Base-by-base conservation (phyloP, 30 jellyfish, hydroid and myxozoan genomes). In the Catostylus mosaicus region DNA sequence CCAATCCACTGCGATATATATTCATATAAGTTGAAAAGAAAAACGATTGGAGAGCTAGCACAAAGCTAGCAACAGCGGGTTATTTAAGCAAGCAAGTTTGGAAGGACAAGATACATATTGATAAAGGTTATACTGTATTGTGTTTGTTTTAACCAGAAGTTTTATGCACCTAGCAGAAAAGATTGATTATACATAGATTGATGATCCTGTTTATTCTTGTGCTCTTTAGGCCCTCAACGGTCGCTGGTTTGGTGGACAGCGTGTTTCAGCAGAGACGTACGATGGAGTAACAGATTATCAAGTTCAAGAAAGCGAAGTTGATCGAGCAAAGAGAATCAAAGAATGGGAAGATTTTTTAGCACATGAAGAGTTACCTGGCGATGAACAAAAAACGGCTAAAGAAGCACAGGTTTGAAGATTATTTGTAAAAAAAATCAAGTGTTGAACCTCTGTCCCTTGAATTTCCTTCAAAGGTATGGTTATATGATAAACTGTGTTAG, bases 331-430 rank as follows among this genome's bases (percentile, higher is more conserved):
- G 59, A 70, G 99, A 31, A 34, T 95, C 63, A 82, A 72, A 43
- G 97, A 90, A 66, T 95, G 99, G 99, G 97, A 95, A 56, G 91
- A 89, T 23, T 95, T 85, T 64, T 67, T 95, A 22, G 97, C 86
- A 23, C 88, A 64, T 12, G 99, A 80, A 32, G 71, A 59, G 71
- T 59, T 59, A 27, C 71, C 71, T 2, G 38, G 63, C 3, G 63
- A 48, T 48, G 20, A 48, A 3, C 27, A 48, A 4, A 48, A 48
- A 4, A 16, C 20, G 11, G 63, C 14, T 4, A 48, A 48, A 3
- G 63, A 48, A 27, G 24, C 14, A 48, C 63, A 48, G 63, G 63
- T 48, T n/a, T n/a, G n/a, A n/a, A n/a, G n/a, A n/a, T n/a, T n/a
- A n/a, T n/a, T n/a, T n/a, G n/a, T n/a, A n/a, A n/a, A n/a, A n/a